Base-by-base conservation (phyloP, 2,113 vertebrate species). In the Oceanodroma tethys region DNA sequence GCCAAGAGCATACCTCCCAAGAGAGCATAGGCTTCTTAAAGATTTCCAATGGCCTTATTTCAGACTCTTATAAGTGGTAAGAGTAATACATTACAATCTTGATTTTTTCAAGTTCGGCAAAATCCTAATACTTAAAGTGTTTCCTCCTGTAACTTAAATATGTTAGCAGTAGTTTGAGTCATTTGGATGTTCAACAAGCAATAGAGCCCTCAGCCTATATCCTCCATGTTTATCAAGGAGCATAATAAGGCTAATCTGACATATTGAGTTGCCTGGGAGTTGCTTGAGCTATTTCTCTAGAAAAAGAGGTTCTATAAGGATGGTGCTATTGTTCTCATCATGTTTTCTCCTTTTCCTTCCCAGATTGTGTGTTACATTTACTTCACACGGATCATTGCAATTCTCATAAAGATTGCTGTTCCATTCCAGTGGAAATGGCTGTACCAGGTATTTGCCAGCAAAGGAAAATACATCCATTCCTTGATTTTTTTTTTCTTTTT, bases 381-480 rank as follows among this genome's bases (percentile, higher is more conserved):
- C 98, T 99, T 99, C 97, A 99, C 99, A 71, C 98, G 98, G 89
- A 99, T 99, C 96, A 99, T 99, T 38, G 98, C 99, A 11, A 99
- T 99, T 90, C 98, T 99, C 93, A 98, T 99, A 96, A 99, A 98
- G 90, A 98, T 99, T 36, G 98, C 98, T 11, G 98, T 99, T 48
- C 99, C 99, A 1, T 99, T 99, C 98, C 98, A 99, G 96, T 99
- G 98, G 99, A 99, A 99, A 85, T 99, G 99, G 99, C 98, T 99
- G 8, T 99, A 99, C 97, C 98, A 99, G 99, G 99, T 99, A 96
- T 58, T 85, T 56, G 59, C 26, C 76, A 58, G 25, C 7, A 62
- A 60, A 32, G 30, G 36, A 45, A 56, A 53, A 92, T 3, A 40
- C 16, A 75, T 92, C 25, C 8, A n/a, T 81, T 80, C 26, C 52